These are phyloP conservation scores for Heliconius erato DNA, from an alignment of 2,888 invertebrate species.

Conservation along the genomic window DNA sequence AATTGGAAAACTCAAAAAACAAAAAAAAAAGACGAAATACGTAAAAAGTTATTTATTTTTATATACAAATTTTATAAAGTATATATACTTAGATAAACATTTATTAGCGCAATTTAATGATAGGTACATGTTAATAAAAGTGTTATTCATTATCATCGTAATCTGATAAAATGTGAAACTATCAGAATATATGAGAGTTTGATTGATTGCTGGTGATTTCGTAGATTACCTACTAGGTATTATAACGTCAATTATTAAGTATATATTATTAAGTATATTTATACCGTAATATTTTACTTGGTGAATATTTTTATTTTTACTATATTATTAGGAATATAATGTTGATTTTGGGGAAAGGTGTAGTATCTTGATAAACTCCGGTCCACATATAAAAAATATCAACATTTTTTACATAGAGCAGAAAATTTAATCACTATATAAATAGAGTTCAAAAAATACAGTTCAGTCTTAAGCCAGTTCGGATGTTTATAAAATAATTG, in stretches of 20 bases:
- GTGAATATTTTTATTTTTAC: neutral
- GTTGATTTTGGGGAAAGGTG: too few species aligned
- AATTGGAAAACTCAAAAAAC: neutral
- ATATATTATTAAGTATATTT: neutral
- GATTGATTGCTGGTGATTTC: constrained; percentile 37
- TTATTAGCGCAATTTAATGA: neutral
- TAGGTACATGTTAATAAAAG: constrained; percentile 18
- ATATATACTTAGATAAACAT: neutral
- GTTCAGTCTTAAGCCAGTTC: too few species aligned
- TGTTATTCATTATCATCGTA: neutral
- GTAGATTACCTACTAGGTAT: neutral
- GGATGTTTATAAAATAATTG: too few species aligned
- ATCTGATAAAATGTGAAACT: constrained; percentile 26
- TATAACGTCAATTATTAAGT: neutral
- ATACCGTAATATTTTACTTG: neutral
- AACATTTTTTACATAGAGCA: too few species aligned
- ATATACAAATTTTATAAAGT: neutral
- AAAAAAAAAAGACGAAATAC: neutral
- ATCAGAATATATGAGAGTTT: constrained; percentile 36
- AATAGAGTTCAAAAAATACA: too few species aligned
- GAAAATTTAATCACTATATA: too few species aligned
- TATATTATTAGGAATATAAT: neutral
- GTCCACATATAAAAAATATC: too few species aligned
- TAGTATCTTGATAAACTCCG: too few species aligned
- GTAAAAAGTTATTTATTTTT: neutral